phyloP scores from a whole-genome alignment of 1,140 invertebrate genomes.

The Hydropsyche tenuis region DNA sequence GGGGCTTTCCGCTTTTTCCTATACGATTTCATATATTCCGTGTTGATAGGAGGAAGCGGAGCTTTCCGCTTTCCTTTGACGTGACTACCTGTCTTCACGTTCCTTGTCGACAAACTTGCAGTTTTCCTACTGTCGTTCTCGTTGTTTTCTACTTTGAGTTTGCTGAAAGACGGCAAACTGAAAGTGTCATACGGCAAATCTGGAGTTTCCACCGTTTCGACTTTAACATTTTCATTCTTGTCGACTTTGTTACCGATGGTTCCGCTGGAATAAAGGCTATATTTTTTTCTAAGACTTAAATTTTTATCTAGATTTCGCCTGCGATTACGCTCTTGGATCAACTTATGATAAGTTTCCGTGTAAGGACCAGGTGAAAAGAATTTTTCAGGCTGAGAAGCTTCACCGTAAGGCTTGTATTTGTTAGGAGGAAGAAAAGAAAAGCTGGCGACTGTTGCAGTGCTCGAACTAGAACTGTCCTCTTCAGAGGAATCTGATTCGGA shows the following conservation, averaged over 20 bases:
- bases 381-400: conserved; percentile 54
- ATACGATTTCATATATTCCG: conserved; percentile 54
- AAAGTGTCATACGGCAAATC: conserved; percentile 59
- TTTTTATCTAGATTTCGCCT: conserved; percentile 63
- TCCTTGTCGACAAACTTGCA: conserved; percentile 64
- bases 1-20: conserved; percentile 68
- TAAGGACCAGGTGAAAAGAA: conserved; percentile 61
- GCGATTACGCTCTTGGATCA: conserved; percentile 66
- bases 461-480: conserved; percentile 59
- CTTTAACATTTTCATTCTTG: conserved; percentile 50
- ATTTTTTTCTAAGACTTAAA: conserved; percentile 68
- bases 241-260: conserved; percentile 52
- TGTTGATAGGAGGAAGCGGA: conserved; percentile 67
- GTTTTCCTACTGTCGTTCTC: conserved; percentile 59
- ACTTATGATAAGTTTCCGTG: conserved; percentile 67
- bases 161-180: conserved; percentile 62
- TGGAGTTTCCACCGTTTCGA: conserved; percentile 27
- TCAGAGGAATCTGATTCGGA: conserved; percentile 53
- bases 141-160: conserved; percentile 51
- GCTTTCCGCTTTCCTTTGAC: conserved; percentile 78
- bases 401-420: conserved; percentile 59
- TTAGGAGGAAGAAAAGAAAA: conserved; percentile 72
- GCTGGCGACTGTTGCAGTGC: conserved; percentile 73
- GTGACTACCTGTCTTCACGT: conserved; percentile 62
- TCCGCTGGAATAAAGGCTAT: conserved; percentile 65